Conservation (phyloP, 2,888 invertebrate species). For the Crocallis elinguaria region DNA sequence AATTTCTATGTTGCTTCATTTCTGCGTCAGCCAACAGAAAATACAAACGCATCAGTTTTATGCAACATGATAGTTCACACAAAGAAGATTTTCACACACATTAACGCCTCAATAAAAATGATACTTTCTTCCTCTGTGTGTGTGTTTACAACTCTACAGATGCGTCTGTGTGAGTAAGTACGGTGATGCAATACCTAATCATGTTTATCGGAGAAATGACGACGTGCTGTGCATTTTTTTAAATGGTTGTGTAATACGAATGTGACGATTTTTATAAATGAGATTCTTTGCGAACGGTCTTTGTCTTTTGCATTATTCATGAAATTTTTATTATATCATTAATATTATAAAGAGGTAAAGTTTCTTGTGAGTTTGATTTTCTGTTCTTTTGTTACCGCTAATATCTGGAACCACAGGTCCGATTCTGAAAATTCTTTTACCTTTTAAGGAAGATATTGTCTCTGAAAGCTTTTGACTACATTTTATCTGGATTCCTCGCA, state of each 20-base stretch:
- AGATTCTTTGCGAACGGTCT: background rate
- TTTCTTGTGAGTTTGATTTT: too few relatives aligned
- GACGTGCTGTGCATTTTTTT: constrained; percentile 68
- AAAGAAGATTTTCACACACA: constrained; percentile 31
- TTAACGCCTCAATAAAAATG: constrained; percentile 28
- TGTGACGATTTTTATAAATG: constrained; percentile 33
- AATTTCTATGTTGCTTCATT: background rate
- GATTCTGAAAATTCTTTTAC: too few relatives aligned
- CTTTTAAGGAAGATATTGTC: too few relatives aligned
- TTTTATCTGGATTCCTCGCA: too few relatives aligned
- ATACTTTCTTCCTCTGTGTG: constrained; percentile 23
- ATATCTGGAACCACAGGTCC: too few relatives aligned
- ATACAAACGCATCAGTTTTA: constrained; percentile 18
- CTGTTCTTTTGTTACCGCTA: too few relatives aligned
- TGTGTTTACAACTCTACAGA: constrained; percentile 14
- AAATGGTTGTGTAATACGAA: constrained; percentile 40
- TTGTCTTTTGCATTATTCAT: background rate
- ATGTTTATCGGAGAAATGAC: constrained; percentile 73
- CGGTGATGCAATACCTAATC: constrained; percentile 76
- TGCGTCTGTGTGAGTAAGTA: constrained; percentile 34
- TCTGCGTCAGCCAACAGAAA: constrained; percentile 1
- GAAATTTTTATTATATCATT: too few relatives aligned
- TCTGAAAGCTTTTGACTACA: too few relatives aligned
- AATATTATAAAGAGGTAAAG: too few relatives aligned
- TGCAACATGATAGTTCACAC: constrained; percentile 28